Evolutionary conservation across 2,888 invertebrate genomes (phyloP), one percentile per base, ranked within the genome.

Genomic region (Catocala fraxini): DNA sequence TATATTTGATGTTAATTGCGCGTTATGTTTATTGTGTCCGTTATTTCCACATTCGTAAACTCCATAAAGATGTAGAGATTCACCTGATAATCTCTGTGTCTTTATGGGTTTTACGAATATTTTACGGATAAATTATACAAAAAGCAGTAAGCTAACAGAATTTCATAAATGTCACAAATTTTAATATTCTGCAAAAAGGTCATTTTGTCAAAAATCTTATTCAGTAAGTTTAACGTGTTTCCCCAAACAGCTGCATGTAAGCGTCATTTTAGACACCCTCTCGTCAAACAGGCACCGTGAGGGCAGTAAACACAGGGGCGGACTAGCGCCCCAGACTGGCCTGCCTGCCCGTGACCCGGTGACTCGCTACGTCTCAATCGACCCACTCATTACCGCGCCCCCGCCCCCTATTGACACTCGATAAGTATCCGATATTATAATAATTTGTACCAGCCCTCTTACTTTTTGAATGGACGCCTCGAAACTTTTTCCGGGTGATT

Each of bases 291-390:
- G 54, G 59, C 62, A 56, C 13, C 59, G 61, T 69, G 63, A 62
- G 51, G 70, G 73, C 71, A 77, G 75, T 81, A 83, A 87, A 80
- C 70, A 78, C 82, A 75, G 83, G 86, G 89, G 89, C 81, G 88
- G 86, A 84, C 85, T 85, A 85, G 56, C 81, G 82, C 89, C 89
- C 89, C 87, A 89, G 82, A 9, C 35, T 39, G 35, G 0, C 89
- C 86, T 90, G 82, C 4, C 48, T 57, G 83, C 88, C 90, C 90
- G 87, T 92, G 92, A 92, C 92, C 63, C 81, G 83, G 89, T 91
- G 90, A 89, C 91, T 89, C 39, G 48, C 11, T 78, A 87, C 84
- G 85, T 85, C 90, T 91, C 90, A 89, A 91, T 91, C 88, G 79
- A 67, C 70, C 59, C 68, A 62, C 79, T 81, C 81, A 83, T 85